phyloP scores from a whole-genome alignment of 2,113 vertebrate genomes.

The Antigone vipio region DNA sequence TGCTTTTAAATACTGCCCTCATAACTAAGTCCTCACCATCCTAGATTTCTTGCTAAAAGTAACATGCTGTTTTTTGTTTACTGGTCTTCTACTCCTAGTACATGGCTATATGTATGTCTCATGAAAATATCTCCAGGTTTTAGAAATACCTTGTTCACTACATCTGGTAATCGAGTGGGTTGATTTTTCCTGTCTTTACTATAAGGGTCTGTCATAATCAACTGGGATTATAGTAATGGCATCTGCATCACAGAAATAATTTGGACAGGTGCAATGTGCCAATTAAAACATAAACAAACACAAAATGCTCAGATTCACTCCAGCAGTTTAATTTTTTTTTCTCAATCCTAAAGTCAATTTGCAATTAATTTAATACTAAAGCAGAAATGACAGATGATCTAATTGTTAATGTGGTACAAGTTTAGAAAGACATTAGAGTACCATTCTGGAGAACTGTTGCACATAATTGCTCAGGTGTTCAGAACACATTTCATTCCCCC shows the following conservation, averaged over 20 bases:
- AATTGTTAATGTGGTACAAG: conserved; percentile 57
- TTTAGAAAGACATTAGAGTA: conserved; percentile 61
- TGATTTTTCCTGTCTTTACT: not conserved
- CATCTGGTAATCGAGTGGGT: not conserved
- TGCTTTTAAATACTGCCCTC: not conserved
- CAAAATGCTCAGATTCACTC: not conserved
- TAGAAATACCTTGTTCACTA: not conserved
- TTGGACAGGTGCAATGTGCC: not conserved
- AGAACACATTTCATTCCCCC: conserved; percentile 47
- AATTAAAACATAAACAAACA: conserved; percentile 3
- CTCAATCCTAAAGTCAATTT: not conserved
- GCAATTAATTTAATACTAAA: conserved; percentile 41
- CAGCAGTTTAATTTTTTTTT: not conserved
- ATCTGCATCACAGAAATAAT: not conserved
- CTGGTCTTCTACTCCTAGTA: not conserved
- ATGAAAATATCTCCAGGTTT: not conserved
- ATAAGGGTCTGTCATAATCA: not conserved
- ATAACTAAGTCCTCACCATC: not conserved
- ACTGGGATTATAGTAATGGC: not conserved
- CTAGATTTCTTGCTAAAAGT: not conserved
- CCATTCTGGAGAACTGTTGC: conserved; percentile 34
- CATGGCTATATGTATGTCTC: not conserved
- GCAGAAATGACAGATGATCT: conserved; percentile 47
- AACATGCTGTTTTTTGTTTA: not conserved
- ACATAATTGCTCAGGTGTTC: conserved; percentile 70